Conservation (phyloP, 2,888 invertebrate species). For the Mactromeris polynyma region DNA sequence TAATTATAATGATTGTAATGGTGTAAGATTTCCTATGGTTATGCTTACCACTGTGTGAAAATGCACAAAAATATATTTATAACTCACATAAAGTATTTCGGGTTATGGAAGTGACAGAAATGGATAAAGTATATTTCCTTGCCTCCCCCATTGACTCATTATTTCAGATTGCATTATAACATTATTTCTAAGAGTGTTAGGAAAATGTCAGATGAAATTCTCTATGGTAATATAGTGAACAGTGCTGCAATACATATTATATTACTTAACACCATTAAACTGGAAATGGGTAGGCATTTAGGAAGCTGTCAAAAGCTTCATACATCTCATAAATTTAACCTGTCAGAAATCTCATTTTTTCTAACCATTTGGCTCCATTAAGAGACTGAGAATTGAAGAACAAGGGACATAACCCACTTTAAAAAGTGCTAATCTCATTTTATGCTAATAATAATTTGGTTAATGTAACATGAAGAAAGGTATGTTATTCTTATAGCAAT, state of each 20-base stretch:
- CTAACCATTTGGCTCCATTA: slow-evolving; percentile 34
- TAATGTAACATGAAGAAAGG: background rate
- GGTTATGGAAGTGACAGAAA: slow-evolving; percentile 1
- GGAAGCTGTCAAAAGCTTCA: slow-evolving; percentile 38
- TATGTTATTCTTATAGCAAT: background rate
- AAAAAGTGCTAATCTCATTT: slow-evolving; percentile 6
- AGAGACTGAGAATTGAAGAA: background rate
- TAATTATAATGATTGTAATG: slow-evolving; percentile 51
- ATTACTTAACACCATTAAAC: slow-evolving; percentile 46
- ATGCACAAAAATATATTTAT: slow-evolving; percentile 23
- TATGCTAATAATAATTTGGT: background rate
- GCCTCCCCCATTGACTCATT: slow-evolving; percentile 7
- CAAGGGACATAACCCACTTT: slow-evolving; percentile 16
- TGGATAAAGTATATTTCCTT: slow-evolving; percentile 9
- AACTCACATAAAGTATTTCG: slow-evolving; percentile 8
- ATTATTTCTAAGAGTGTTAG: slow-evolving; percentile 11
- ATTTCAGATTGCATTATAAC: slow-evolving; percentile 7
- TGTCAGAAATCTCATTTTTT: slow-evolving; percentile 30
- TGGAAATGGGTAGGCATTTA: slow-evolving; percentile 40
- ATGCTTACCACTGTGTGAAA: slow-evolving; percentile 13
- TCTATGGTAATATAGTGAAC: background rate
- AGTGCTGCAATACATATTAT: slow-evolving; percentile 30
- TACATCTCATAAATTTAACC: slow-evolving; percentile 35
- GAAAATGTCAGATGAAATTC: slow-evolving; percentile 14
- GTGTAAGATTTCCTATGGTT: slow-evolving; percentile 42